Evolutionary conservation across 2,113 vertebrate species (phyloP).

Genomic region (Prinia subflava): DNA sequence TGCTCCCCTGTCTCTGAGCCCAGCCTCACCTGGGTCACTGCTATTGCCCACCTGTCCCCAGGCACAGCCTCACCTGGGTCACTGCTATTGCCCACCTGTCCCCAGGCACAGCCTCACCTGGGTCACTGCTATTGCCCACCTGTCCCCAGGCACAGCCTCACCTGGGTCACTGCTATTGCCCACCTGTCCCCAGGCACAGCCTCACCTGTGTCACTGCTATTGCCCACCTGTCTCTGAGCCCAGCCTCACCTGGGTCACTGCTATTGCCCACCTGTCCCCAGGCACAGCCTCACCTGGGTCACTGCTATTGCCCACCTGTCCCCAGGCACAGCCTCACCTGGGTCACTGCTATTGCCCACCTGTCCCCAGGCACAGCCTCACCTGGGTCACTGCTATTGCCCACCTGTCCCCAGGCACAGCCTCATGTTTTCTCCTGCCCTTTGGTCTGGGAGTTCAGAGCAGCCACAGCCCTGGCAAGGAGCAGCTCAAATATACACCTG

Average conservation of each 20-base stretch:
- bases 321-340: neutral
- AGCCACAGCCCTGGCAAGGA: neutral
- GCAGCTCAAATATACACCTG: rapidly evolving
- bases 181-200: no score
- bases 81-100: neutral
- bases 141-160: neutral
- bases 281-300: neutral
- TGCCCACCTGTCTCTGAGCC: no score
- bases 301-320: neutral
- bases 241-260: neutral
- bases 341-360: neutral
- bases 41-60: no score
- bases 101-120: neutral
- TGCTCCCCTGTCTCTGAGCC: neutral
- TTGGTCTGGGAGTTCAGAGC: neutral
- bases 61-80: neutral
- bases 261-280: no score
- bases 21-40: neutral
- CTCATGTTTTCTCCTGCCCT: neutral
- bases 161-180: neutral
- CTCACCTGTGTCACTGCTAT: neutral
- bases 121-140: neutral
- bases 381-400: neutral
- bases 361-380: neutral
- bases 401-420: neutral